Conservation (phyloP, 2,113 vertebrate genomes). For the Picathartes gymnocephalus region DNA sequence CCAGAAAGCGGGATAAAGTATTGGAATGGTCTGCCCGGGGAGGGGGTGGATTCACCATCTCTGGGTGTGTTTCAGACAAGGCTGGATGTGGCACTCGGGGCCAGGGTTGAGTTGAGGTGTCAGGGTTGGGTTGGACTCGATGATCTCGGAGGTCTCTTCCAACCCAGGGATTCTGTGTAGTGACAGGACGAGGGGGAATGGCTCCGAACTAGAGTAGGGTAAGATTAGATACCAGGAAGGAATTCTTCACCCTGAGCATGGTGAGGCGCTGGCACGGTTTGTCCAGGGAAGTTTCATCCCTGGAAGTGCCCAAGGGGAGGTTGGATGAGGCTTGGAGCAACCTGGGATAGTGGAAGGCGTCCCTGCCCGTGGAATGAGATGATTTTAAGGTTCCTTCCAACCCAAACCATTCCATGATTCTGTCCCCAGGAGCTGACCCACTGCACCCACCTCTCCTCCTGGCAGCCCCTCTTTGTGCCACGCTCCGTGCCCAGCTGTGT, state of each 20-base stretch:
- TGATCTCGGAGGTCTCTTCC: too few species aligned
- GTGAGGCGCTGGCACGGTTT: neutral
- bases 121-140: too few species aligned
- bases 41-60: too few species aligned
- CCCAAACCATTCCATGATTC: neutral
- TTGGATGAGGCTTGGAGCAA: neutral
- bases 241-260: neutral
- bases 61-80: too few species aligned
- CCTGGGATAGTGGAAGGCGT: too few species aligned
- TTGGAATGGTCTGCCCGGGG: too few species aligned
- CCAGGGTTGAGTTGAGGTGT: too few species aligned
- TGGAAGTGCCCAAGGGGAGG: neutral
- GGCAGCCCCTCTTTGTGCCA: neutral
- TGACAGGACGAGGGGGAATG: neutral
- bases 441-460: rapidly evolving
- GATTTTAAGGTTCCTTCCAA: neutral
- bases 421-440: neutral
- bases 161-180: too few species aligned
- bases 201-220: neutral
- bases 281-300: neutral
- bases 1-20: too few species aligned
- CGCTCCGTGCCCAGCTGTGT: neutral
- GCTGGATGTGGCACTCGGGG: too few species aligned
- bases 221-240: neutral
- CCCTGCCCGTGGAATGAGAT: neutral